Evolutionary conservation across 1,140 invertebrate species (phyloP), one percentile per base, ranked within the genome.

Genomic region (Brachionus koreanus): DNA sequence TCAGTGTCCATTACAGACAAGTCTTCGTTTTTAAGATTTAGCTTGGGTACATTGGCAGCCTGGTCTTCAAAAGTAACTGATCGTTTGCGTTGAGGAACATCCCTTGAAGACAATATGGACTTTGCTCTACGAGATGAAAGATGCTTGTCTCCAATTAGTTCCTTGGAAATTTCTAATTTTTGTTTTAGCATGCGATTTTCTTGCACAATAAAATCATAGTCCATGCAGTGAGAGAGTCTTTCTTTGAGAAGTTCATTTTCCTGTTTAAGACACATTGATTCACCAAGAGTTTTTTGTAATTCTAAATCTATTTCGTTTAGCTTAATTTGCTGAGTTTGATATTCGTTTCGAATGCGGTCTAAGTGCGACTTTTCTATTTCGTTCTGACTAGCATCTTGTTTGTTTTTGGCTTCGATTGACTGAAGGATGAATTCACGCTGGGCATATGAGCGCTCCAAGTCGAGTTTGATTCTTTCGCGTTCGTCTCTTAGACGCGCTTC

Each of bases 131-230:
- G 25, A 23, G 69, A 43, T 46, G 69, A 46, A 2, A 74, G 23
- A 29, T 79, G 46, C 49, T 61, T 79, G 33, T 79, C 69, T 23
- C 76, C 76, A 25, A 79, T 79, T 25, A 79, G 10, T 12, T 79
- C 76, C 23, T 79, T 61, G 33, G 76, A 79, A 12, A 79, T 37
- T 79, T 65, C 61, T 10, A 79, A 61, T 61, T 79, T 79, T 19
- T 79, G 49, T 12, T 79, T 79, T 13, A 79, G 33, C 49, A 79
- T 65, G 9, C 49, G 35, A 13, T 61, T 65, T 13, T 79, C 76
- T 79, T 79, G 76, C 35, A 61, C 61, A 13, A 79, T 39, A 16
- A 79, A 65, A n/a, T 79, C 76, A 79, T 79, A 79, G 37, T 79
- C 76, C 76, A 79, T 79, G 35, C 61, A 65, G 39, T 79, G 76